phyloP scores from a whole-genome alignment of 2,113 vertebrate species.

The Pterocles gutturalis region DNA sequence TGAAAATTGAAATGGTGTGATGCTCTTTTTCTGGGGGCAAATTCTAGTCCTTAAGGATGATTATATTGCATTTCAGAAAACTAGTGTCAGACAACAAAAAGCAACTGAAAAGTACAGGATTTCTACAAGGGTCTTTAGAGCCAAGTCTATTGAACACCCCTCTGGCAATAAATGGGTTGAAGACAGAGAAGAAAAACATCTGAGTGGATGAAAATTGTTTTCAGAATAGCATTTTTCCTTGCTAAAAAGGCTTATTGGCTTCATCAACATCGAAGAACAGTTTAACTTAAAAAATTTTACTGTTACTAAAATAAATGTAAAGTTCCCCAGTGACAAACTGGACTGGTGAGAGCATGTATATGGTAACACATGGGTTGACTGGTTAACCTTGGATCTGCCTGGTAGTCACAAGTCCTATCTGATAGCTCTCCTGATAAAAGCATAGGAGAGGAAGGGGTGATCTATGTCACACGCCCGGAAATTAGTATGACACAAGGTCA shows the following conservation, averaged over 20 bases:
- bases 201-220: conserved; percentile 4
- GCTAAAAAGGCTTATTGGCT: background rate
- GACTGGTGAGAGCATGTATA: background rate
- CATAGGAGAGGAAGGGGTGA: background rate
- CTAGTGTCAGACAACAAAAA: background rate
- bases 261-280: background rate
- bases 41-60: background rate
- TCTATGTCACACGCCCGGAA: background rate
- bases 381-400: background rate
- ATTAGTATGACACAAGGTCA: background rate
- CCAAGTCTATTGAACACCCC: background rate
- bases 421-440: background rate
- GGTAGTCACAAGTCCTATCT: background rate
- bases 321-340: background rate
- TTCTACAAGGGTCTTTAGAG: background rate
- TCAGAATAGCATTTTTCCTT: background rate
- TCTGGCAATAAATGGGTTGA: background rate
- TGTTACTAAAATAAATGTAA: background rate
- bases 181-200: background rate
- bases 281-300: background rate
- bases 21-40: background rate
- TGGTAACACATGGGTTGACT: background rate
- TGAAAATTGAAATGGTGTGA: background rate
- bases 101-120: background rate
- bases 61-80: background rate